phyloP scores from a whole-genome alignment of 2,113 vertebrate genomes.

The Podocnemis expansa region DNA sequence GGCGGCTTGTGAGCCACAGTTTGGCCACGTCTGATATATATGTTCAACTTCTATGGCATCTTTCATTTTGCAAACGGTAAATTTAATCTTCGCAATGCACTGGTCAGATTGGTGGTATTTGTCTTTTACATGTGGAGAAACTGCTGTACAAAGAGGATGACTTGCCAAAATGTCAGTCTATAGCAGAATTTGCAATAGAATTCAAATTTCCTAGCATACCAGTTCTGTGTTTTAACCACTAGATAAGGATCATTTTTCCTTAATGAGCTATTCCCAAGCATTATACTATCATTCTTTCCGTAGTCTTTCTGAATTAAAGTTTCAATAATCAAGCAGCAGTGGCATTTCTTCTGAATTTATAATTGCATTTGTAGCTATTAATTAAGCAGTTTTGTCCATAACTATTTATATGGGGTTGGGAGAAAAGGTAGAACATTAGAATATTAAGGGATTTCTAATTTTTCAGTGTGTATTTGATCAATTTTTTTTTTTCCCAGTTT shows the following conservation, averaged over 20 bases:
- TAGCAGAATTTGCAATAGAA: not conserved
- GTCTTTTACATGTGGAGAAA: not conserved
- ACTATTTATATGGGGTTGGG: not conserved
- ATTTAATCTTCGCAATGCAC: not conserved
- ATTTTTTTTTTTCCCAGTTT: not conserved
- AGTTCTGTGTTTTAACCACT: not conserved
- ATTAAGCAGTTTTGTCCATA: not conserved
- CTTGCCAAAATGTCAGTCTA: not conserved
- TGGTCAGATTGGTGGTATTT: not conserved
- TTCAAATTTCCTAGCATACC: not conserved
- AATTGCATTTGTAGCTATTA: not conserved
- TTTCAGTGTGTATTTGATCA: not conserved
- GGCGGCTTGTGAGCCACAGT: too few relatives aligned
- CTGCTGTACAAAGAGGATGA: not conserved
- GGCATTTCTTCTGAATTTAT: not conserved
- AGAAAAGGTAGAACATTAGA: not conserved
- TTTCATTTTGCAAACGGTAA: accelerated
- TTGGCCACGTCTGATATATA: too few relatives aligned
- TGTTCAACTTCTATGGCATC: not conserved
- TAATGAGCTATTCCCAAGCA: not conserved
- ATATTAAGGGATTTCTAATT: not conserved
- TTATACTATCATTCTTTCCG: not conserved
- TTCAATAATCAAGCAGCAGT: not conserved
- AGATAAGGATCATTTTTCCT: not conserved
- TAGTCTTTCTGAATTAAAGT: not conserved